phyloP scores from a whole-genome alignment of 2,797 vertebrate species.

The Loriculus beryllinus region DNA sequence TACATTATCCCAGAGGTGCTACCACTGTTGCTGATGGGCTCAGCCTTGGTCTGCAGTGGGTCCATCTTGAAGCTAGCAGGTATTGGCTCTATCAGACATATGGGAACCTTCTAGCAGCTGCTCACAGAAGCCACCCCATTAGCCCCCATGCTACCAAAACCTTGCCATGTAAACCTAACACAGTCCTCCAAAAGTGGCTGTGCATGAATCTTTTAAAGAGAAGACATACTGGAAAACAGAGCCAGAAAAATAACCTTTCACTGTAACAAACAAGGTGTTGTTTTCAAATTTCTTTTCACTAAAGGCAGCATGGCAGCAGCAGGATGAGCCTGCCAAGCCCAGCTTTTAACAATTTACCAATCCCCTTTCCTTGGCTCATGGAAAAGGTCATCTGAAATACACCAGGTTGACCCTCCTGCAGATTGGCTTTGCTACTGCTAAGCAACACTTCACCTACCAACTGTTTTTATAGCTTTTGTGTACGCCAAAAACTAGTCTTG shows the following conservation, averaged over 20 bases:
- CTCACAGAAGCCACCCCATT: neutral
- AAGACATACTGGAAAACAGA: neutral
- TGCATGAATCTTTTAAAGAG: neutral
- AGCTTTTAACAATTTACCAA: neutral
- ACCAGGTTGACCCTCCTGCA: neutral
- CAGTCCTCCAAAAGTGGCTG: rapidly evolving
- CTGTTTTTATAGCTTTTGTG: neutral
- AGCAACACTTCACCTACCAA: neutral
- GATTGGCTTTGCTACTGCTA: neutral
- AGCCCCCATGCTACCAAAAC: neutral
- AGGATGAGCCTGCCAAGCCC: neutral
- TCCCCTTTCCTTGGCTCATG: neutral
- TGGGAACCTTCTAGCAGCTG: neutral
- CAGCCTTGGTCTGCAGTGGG: neutral
- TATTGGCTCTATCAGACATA: neutral
- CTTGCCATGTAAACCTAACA: neutral
- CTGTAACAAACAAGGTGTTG: neutral
- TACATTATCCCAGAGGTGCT: neutral
- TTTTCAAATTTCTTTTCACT: neutral
- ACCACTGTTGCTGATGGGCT: neutral
- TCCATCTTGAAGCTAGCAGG: neutral
- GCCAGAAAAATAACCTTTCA: neutral
- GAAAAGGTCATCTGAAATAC: neutral
- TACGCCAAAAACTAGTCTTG: neutral
- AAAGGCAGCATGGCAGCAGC: neutral